Evolutionary conservation across 2,113 vertebrate genomes (phyloP), one percentile per base, ranked within the genome.

Genomic region (Neodon shergylaensis): DNA sequence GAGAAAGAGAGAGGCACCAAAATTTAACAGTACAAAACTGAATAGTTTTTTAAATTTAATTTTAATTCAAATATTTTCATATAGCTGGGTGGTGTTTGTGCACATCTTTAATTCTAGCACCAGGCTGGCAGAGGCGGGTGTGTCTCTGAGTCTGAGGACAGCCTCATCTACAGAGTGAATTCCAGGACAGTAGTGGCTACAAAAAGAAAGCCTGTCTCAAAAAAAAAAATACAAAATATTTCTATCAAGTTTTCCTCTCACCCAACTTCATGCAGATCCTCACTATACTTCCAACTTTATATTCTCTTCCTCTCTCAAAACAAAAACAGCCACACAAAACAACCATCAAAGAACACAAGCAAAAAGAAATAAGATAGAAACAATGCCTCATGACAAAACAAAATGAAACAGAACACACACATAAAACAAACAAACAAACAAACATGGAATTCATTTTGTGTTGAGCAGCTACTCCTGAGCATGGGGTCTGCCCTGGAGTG

Each of bases 81-180:
- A 61, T 1, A 68, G 12, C 66, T 68, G 10, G 13, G 66, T 33
- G 16, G 66, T 68, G 31, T 4, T 33, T 19, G 9, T 65, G 0
- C 63, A 65, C 24, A 21, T 68, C 66, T 68, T 33, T 14, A 68
- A 68, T 68, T 12, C 66, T 68, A 68, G 12, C 12, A 68, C 31
- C 0, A 0, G 12, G 31, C 11, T 33, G 66, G 66, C 66, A 33
- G 66, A 33, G 12, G 5, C 31, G 0, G 31, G 66, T 0, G 13
- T 12, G 33, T 68, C 31, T 68, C 31, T 33, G 66, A 68, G 31
- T 68, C 31, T 13, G 0, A 68, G 31, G 31, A 5, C 12, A 68
- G 66, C 66, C 66, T 66, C 11, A 28, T 66, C 65, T 66, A 66
- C 65, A 31, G 31, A 68, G 66, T 68, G 66, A 68, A 28, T 33